Evolutionary conservation across 2,797 vertebrate genomes (phyloP).

Genomic region (Prionace glauca): DNA sequence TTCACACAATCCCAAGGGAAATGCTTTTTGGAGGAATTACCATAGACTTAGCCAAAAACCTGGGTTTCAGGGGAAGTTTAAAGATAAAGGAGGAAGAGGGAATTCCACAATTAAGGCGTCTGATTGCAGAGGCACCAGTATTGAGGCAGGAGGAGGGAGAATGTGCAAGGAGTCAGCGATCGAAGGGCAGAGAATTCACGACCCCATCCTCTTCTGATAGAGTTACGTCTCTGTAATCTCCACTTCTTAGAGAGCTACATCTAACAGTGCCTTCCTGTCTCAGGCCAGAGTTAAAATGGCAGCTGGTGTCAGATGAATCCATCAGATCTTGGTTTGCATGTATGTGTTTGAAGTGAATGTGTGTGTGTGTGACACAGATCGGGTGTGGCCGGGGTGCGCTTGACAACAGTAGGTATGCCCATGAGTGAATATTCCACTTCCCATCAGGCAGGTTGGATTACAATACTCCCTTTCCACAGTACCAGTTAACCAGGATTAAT

Average conservation of each 20-base stretch:
- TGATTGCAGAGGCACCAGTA: background rate
- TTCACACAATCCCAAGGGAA: background rate
- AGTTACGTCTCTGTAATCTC: too few species aligned
- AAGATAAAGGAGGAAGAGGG: background rate
- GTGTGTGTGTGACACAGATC: background rate
- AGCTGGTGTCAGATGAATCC: background rate
- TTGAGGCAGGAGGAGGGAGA: background rate
- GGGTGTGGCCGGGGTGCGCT: background rate
- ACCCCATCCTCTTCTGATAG: background rate
- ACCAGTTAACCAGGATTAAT: background rate
- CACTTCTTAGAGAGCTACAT: background rate
- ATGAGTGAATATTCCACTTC: background rate
- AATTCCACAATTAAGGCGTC: background rate
- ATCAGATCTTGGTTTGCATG: background rate
- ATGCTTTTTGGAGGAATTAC: background rate
- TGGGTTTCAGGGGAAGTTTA: background rate
- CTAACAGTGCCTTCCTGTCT: background rate
- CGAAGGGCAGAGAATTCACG: background rate
- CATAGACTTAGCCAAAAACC: background rate
- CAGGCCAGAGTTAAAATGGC: background rate
- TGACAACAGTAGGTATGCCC: background rate
- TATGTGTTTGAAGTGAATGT: background rate
- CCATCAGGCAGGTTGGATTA: background rate
- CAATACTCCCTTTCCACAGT: background rate
- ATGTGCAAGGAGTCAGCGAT: background rate